Evolutionary conservation across 2,888 invertebrate genomes (phyloP), one percentile per base, ranked within the genome.

Genomic region (Heliconius hortense): DNA sequence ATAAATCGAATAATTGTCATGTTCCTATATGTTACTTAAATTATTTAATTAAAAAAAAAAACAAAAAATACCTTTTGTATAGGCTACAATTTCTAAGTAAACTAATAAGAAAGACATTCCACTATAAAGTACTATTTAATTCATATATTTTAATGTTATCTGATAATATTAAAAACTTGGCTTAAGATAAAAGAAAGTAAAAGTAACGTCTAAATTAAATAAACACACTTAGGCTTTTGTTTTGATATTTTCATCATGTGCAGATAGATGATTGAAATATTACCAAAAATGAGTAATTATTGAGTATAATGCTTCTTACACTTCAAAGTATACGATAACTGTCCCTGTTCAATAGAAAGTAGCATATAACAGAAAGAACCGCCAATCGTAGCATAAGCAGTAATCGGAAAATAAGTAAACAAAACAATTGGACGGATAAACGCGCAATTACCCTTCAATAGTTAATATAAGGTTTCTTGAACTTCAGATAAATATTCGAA

Each of bases 351-450:
- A 75, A 64, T 39, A 59, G 70, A 66, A 74, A 74, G 56, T 63
- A 15, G 35, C 26, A 68, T 69, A 56, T 71, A 64, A 39, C 73
- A 74, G 76, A 74, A 76, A 75, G 73, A 76, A 78, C 76, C 76
- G 75, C 70, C 70, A 74, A 75, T 76, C 75, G 70, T 67, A 67
- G 39, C 56, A 76, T 53, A 74, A 77, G 73, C 63, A 28, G 73
- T 74, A 72, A 78, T 75, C 77, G 62, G 66, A 77, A 78, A 76
- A 78, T 84, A 87, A 81, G 90, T 93, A 93, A 93, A 93, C 93
- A 93, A 92, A 92, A 90, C 90, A 89, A 82, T 83, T 81, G 84
- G 86, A 84, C 83, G 85, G 85, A 87, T 83, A 85, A 82, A 78
- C 77, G 48, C 77, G 82, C 81, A 83, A 83, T 81, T 80, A 78